Conservation (phyloP, 2,113 vertebrate species). For the human region DNA sequence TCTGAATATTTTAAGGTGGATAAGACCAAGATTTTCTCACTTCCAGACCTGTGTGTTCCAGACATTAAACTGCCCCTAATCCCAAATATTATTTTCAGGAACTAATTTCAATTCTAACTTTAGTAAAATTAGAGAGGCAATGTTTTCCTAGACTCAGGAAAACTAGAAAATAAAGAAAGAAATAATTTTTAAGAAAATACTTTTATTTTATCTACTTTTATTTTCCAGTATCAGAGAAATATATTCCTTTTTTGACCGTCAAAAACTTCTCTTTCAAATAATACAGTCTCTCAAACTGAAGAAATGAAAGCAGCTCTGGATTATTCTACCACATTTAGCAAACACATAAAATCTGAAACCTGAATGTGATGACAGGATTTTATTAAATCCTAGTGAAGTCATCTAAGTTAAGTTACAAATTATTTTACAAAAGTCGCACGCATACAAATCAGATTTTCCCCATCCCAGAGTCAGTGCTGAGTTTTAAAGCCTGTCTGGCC, state of each 20-base stretch:
- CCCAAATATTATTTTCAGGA: neutral
- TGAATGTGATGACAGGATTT: conserved; percentile 68
- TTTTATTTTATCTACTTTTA: conserved; percentile 1
- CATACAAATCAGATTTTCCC: conserved; percentile 56
- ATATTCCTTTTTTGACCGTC: conserved; percentile 33
- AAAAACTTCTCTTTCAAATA: conserved; percentile 48
- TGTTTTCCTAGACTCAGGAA: neutral
- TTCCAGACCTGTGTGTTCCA: neutral
- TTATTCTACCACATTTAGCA: conserved; percentile 48
- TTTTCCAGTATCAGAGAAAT: conserved; percentile 11
- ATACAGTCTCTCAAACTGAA: conserved; percentile 7
- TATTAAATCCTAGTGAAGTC: conserved; percentile 63
- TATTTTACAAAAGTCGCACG: conserved; percentile 52
- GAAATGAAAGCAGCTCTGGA: conserved; percentile 53
- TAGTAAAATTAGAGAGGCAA: neutral
- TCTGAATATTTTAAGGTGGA: neutral
- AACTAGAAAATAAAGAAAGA: neutral
- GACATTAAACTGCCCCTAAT: neutral
- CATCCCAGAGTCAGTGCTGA: neutral
- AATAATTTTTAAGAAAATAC: neutral
- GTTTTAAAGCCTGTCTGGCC: conserved; percentile 41
- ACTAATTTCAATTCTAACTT: conserved; percentile 9
- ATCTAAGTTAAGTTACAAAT: conserved; percentile 58
- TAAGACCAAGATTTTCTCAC: neutral
- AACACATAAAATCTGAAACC: conserved; percentile 36